Evolutionary conservation across 1,140 invertebrate species (phyloP).

Genomic region (Ceratosolen solmsi): DNA sequence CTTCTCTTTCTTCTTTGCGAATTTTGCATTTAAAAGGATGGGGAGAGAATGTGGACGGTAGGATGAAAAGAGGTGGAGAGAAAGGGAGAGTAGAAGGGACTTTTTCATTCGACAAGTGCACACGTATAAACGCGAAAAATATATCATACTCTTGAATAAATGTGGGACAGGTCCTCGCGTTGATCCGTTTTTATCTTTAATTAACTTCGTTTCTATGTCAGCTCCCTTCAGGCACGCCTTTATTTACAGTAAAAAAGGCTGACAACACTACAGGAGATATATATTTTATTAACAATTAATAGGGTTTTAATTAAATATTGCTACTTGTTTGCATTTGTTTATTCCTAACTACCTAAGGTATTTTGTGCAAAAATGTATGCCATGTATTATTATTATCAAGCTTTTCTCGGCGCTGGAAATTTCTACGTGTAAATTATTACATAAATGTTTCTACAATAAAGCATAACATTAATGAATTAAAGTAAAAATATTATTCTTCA

Average conservation of each 20-base stretch:
- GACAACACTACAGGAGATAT: not conserved
- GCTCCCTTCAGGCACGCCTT: not conserved
- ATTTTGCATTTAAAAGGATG: not conserved
- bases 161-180: not conserved
- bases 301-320: constrained; percentile 40
- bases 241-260: constrained; percentile 16
- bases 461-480: too few species aligned
- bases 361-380: too few species aligned
- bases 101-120: not conserved
- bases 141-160: constrained; percentile 40
- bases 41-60: not conserved
- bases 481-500: not conserved
- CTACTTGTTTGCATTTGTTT: too few species aligned
- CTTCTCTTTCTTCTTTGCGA: constrained; percentile 16
- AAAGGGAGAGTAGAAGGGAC: not conserved
- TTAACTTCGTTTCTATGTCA: constrained; percentile 6
- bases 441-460: too few species aligned
- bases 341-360: too few species aligned
- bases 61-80: not conserved
- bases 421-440: too few species aligned
- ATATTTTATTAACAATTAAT: not conserved
- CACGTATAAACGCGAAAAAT: not conserved
- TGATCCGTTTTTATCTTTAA: constrained; percentile 42
- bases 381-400: too few species aligned
- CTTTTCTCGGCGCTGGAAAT: too few species aligned